phyloP scores from a whole-genome alignment of 2,888 invertebrate species.

The Galeruca laticollis region DNA sequence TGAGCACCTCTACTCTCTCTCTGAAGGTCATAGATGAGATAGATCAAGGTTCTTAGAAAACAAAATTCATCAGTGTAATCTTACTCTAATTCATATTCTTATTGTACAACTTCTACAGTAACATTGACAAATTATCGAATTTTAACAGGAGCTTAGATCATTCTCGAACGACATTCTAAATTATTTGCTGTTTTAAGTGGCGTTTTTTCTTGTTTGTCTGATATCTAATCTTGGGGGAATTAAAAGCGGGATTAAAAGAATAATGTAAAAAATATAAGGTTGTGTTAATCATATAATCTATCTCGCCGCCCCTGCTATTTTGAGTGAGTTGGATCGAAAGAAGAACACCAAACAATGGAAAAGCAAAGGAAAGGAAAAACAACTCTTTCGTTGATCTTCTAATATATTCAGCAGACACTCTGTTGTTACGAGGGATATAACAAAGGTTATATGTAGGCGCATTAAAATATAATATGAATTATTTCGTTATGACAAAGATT shows the following conservation, averaged over 20 bases:
- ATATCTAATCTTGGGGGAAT: background rate
- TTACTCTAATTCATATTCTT: no score
- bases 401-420: conserved; percentile 65
- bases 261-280: conserved; percentile 17
- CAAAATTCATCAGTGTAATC: no score
- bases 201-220: background rate
- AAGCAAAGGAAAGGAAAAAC: conserved; percentile 42
- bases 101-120: no score
- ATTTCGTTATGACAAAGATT: no score
- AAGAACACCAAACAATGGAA: conserved; percentile 44
- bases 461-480: no score
- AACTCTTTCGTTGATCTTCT: conserved; percentile 66
- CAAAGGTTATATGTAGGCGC: conserved; percentile 38
- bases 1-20: no score
- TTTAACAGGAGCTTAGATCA: no score
- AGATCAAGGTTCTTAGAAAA: no score
- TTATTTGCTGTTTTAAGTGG: background rate
- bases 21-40: no score
- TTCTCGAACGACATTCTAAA: background rate
- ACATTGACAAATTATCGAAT: no score
- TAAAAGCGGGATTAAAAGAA: conserved; percentile 1
- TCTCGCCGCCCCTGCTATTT: conserved; percentile 34
- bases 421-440: background rate
- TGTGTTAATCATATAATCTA: conserved; percentile 20
- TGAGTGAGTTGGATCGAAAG: conserved; percentile 55